Conservation (phyloP, 2,797 vertebrate species). For the Anguilla obscura region DNA sequence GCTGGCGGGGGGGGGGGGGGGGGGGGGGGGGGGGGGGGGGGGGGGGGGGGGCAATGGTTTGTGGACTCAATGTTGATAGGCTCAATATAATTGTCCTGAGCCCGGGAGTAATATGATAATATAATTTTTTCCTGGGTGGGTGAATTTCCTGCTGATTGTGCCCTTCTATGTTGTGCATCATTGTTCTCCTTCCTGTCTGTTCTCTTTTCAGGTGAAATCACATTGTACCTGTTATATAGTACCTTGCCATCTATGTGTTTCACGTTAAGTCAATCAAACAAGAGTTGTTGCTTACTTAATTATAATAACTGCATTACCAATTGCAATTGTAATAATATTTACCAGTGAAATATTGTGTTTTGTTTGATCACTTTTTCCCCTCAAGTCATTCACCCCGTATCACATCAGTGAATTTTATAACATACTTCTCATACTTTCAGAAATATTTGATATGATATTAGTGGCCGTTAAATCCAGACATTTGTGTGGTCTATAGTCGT, state of each 20-base stretch:
- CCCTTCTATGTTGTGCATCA: not conserved
- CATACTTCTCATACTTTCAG: not conserved
- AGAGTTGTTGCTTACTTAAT: not conserved
- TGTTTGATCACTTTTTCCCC: not conserved
- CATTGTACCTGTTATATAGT: too few relatives aligned
- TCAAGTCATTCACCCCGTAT: not conserved
- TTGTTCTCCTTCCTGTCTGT: not conserved
- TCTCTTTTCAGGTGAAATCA: not conserved
- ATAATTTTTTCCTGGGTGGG: too few relatives aligned
- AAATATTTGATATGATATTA: not conserved
- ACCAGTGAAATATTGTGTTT: not conserved
- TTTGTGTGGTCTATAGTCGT: not conserved
- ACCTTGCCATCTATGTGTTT: not conserved
- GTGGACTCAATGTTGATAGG: too few relatives aligned
- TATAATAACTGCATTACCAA: not conserved
- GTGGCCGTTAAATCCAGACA: not conserved
- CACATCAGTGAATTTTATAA: not conserved
- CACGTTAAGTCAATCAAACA: not conserved
- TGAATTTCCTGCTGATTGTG: not conserved
- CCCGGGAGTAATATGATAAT: too few relatives aligned
- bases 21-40: too few relatives aligned
- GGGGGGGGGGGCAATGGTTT: too few relatives aligned
- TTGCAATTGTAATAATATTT: not conserved
- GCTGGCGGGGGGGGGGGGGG: not conserved
- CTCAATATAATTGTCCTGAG: too few relatives aligned